These are phyloP conservation scores for Megaptera novaeangliae DNA, from an alignment of 2,113 vertebrate species.

Conservation along the genomic window DNA sequence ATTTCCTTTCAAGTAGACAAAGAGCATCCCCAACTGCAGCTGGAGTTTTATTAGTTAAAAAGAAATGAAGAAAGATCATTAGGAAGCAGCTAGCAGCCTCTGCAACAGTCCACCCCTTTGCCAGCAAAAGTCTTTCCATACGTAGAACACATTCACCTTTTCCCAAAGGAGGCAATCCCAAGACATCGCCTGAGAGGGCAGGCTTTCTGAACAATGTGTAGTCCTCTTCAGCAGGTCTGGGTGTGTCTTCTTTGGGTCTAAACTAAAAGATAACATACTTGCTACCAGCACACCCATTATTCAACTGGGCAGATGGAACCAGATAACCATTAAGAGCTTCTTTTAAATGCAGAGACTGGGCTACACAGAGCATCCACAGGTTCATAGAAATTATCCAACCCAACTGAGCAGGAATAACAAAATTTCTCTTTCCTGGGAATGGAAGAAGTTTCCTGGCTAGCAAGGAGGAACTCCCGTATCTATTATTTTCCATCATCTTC, in stretches of 20 bases:
- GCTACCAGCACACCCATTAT: neutral
- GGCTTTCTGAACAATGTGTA: neutral
- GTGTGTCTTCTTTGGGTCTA: neutral
- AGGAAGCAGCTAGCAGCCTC: neutral
- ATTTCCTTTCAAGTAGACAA: neutral
- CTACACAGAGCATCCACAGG: neutral
- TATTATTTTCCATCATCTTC: neutral
- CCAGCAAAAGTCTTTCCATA: neutral
- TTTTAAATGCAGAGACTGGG: neutral
- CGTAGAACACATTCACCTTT: neutral
- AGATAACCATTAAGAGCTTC: neutral
- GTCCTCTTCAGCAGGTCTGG: neutral
- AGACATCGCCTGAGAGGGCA: neutral
- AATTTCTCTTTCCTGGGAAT: neutral
- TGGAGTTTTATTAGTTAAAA: neutral
- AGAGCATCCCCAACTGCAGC: neutral
- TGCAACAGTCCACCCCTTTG: neutral
- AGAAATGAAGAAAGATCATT: neutral
- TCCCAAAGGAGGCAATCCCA: neutral
- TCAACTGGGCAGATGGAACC: neutral
- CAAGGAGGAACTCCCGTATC: neutral
- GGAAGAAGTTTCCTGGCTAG: neutral
- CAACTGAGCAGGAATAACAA: neutral
- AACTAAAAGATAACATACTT: neutral
- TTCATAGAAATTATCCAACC: neutral